Conservation (phyloP, 1,140 invertebrate genomes). For the Gonioctena quinquepunctata region DNA sequence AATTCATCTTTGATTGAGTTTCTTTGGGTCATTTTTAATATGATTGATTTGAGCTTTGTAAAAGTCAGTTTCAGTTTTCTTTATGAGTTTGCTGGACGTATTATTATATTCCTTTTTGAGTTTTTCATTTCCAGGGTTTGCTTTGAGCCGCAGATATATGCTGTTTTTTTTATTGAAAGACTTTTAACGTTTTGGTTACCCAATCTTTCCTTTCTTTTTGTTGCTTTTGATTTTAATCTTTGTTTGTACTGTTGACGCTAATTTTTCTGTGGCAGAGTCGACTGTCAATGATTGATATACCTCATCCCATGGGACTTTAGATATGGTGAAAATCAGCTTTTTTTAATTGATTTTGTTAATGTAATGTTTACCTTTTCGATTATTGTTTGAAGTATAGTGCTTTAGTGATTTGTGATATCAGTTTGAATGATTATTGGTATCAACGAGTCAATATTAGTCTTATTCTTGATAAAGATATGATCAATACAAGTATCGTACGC, state of each 20-base stretch:
- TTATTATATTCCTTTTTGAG: not conserved
- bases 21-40: not conserved
- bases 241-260: not conserved
- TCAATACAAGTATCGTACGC: not conserved
- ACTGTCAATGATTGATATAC: not conserved
- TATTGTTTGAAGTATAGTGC: not conserved
- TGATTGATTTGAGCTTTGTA: not conserved
- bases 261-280: not conserved
- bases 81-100: not conserved
- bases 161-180: not conserved
- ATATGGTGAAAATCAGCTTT: not conserved
- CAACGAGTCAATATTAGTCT: too few species aligned
- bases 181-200: not conserved
- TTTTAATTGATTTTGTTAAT: not conserved
- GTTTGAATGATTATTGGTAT: too few species aligned
- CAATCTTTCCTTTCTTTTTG: not conserved
- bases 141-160: too few species aligned
- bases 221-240: too few species aligned
- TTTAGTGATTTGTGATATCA: too few species aligned
- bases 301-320: not conserved
- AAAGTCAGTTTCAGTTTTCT: not conserved
- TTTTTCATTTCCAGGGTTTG: not conserved
- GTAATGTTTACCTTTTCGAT: not conserved
- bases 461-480: too few species aligned
- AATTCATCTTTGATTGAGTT: too few species aligned